Conservation (phyloP, 2,113 vertebrate genomes). For the Tragelaphus strepsiceros region DNA sequence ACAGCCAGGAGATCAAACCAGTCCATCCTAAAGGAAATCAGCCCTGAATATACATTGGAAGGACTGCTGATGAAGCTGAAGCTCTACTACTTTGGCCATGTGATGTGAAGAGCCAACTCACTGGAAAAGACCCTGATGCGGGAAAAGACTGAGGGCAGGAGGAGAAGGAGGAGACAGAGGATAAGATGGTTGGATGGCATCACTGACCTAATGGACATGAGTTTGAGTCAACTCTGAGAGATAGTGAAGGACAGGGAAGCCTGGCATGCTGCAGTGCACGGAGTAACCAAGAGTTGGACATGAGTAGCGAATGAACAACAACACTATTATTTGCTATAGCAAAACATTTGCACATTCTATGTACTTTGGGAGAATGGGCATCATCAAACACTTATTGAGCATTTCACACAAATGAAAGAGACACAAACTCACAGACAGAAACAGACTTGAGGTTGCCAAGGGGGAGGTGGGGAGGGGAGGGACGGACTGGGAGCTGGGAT, state of each 20-base stretch:
- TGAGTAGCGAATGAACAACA: accelerated
- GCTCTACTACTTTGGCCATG: background rate
- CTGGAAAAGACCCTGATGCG: background rate
- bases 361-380: background rate
- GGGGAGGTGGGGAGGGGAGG: background rate
- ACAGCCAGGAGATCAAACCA: background rate
- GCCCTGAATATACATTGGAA: background rate
- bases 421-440: background rate
- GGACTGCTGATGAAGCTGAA: background rate
- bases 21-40: background rate
- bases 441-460: background rate
- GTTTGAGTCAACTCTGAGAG: background rate
- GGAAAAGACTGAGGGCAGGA: background rate
- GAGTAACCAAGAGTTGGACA: background rate
- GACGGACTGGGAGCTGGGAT: background rate
- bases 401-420: background rate
- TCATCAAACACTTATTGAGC: background rate
- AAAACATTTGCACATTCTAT: background rate
- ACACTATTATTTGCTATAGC: background rate
- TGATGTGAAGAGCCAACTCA: background rate
- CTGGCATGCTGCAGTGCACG: background rate
- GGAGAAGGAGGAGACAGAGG: background rate
- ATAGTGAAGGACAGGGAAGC: background rate
- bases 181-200: background rate
- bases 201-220: background rate